Conservation (phyloP, 2,113 vertebrate genomes). For the Mormyrus lacerda region DNA sequence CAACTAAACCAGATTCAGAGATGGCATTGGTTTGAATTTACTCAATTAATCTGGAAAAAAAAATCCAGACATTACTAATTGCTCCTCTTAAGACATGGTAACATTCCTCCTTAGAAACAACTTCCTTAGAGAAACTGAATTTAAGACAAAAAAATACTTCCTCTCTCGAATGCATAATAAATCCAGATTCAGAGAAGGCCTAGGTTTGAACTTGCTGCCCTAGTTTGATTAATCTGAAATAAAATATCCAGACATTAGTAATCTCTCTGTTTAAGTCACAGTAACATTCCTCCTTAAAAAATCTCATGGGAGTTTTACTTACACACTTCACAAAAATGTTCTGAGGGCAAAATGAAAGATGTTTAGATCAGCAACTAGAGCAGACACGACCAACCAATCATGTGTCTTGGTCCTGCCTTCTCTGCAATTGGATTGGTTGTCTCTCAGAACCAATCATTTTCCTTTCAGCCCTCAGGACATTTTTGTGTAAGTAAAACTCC, state of each 20-base stretch:
- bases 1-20: not conserved
- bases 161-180: not conserved
- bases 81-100: not conserved
- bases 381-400: too few species aligned
- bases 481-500: too few species aligned
- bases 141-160: not conserved
- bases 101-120: not conserved
- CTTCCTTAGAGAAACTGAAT: not conserved
- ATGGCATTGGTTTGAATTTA: slow-evolving; percentile 10
- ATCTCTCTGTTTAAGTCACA: not conserved
- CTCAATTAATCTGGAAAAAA: not conserved
- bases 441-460: too few species aligned
- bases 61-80: not conserved
- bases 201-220: slow-evolving; percentile 2
- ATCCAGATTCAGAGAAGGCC: slow-evolving; percentile 1
- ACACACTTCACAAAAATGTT: too few species aligned
- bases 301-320: too few species aligned
- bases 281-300: not conserved
- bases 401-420: too few species aligned
- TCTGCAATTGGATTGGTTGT: too few species aligned
- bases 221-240: not conserved
- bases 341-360: too few species aligned
- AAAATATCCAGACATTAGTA: not conserved
- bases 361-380: too few species aligned
- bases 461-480: too few species aligned